These are phyloP conservation scores for Buathra laborator DNA, from an alignment of 2,888 invertebrate genomes.

Conservation along the genomic window DNA sequence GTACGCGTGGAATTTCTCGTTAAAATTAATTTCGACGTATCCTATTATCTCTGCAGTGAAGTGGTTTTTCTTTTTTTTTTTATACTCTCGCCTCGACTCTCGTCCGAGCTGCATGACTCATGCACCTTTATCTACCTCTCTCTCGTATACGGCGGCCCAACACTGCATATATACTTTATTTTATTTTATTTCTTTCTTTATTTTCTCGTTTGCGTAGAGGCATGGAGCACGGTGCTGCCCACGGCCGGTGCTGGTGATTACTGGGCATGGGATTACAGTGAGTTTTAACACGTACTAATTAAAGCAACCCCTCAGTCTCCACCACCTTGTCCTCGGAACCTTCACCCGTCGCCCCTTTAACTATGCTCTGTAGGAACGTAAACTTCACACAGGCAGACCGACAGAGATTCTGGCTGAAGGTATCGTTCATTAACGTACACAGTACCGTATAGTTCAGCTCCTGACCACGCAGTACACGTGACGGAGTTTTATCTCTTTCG, in stretches of 20 bases:
- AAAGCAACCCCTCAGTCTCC: conserved; percentile 43
- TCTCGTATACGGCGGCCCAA: conserved; percentile 35
- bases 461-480: conserved; percentile 5
- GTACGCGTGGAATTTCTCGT: conserved; percentile 10
- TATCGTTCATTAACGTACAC: conserved; percentile 37
- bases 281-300: conserved; percentile 76
- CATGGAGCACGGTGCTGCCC: conserved; percentile 84
- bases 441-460: conserved; percentile 20
- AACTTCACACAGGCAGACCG: conserved; percentile 21
- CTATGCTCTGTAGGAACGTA: conserved; percentile 27
- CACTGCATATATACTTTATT: conserved; percentile 49
- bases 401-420: conserved; percentile 11
- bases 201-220: conserved; percentile 80
- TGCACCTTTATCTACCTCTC: conserved; percentile 36
- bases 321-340: background rate
- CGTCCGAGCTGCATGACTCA: conserved; percentile 40
- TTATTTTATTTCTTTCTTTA: conserved; percentile 65
- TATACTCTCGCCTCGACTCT: conserved; percentile 21
- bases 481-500: background rate
- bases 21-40: conserved; percentile 41
- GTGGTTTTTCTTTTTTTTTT: conserved; percentile 2
- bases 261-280: conserved; percentile 84
- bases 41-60: conserved; percentile 18
- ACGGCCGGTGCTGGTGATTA: conserved; percentile 84
- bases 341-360: conserved; percentile 1